These are phyloP conservation scores for Hemicordylus capensis DNA, from an alignment of 2,113 vertebrate species.

Conservation along the genomic window DNA sequence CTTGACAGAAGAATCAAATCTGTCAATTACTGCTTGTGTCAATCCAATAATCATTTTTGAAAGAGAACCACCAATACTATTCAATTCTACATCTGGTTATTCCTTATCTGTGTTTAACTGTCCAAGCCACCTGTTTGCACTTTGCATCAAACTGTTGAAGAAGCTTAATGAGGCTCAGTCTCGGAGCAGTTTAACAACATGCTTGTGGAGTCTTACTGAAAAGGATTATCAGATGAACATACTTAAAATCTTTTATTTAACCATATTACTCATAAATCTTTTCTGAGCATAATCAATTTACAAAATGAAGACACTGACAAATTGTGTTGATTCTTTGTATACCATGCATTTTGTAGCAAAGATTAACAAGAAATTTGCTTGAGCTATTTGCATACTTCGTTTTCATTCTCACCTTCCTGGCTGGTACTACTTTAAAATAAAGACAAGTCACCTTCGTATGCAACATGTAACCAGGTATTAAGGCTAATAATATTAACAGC, in stretches of 20 bases:
- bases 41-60: background rate
- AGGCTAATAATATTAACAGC: background rate
- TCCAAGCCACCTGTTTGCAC: conserved; percentile 10
- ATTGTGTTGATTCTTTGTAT: background rate
- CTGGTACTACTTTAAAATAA: conserved; percentile 12
- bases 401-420: background rate
- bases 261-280: background rate
- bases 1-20: background rate
- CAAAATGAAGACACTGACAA: background rate
- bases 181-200: background rate
- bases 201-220: conserved; percentile 7
- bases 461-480: background rate
- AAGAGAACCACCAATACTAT: background rate
- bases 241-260: conserved; percentile 1
- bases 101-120: conserved; percentile 29
- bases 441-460: background rate
- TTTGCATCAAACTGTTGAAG: conserved; percentile 26
- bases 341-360: background rate
- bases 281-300: background rate
- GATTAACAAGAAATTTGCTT: background rate
- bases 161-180: background rate
- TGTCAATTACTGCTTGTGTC: rapidly evolving
- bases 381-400: background rate
- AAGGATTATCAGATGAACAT: background rate
- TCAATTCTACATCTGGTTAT: background rate